These are phyloP conservation scores for Eurystomus gularis DNA, from an alignment of 2,113 vertebrate species.

Conservation along the genomic window DNA sequence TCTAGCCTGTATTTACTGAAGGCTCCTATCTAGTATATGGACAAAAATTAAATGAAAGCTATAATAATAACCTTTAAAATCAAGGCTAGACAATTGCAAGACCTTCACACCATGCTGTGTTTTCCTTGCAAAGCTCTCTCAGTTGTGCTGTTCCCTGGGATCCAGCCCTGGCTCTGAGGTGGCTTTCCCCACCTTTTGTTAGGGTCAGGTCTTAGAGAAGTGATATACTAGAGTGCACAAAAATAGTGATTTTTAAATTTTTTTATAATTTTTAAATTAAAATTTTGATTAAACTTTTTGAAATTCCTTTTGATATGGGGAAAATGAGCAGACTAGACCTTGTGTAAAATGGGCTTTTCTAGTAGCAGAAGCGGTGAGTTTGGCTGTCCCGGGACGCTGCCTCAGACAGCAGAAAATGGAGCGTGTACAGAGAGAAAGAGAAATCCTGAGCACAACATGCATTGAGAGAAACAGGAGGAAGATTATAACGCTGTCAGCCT, in stretches of 20 bases:
- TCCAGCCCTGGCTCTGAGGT: background rate
- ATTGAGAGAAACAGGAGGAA: background rate
- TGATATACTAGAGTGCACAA: accelerated
- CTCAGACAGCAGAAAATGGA: background rate
- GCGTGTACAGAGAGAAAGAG: background rate
- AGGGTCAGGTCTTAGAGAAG: background rate
- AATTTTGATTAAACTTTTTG: no score
- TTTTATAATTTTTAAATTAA: no score
- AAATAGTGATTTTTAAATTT: accelerated
- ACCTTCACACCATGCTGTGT: accelerated
- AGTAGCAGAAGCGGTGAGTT: background rate
- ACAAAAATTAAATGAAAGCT: background rate
- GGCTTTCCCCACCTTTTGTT: background rate
- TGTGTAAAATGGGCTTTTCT: background rate
- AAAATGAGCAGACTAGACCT: accelerated
- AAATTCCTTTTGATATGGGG: background rate
- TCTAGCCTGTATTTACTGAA: no score
- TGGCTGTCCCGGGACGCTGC: background rate
- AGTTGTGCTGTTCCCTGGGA: no score
- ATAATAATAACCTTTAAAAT: background rate
- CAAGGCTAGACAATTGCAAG: no score
- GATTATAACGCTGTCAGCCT: background rate
- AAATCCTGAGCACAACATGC: background rate
- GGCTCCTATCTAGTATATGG: accelerated
- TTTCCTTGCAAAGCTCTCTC: background rate